Evolutionary conservation across 2,113 vertebrate genomes (phyloP), one percentile per base, ranked within the genome.

Genomic region (Brachirus orientalis): DNA sequence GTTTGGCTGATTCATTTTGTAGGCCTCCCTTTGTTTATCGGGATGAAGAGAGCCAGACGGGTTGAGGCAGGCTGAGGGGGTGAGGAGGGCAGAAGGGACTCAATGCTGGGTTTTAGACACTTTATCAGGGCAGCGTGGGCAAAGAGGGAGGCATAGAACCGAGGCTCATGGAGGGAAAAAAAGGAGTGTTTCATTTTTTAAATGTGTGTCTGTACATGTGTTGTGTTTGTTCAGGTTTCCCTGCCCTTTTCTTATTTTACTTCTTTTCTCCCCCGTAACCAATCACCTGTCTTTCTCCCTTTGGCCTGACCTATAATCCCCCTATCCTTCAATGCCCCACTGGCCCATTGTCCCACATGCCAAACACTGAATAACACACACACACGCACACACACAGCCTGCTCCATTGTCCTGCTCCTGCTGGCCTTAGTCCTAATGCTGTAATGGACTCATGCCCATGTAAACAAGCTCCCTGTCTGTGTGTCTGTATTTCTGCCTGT

Each of bases 1-100:
- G 84, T 89, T 87, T 80, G 80, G 74, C 56, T 17, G 50, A 82
- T 81, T 86, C n/a, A n/a, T n/a, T n/a, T 84, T 79, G 76, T 73
- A 37, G 56, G 40, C 63, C 63, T 75, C 78, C 69, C 75, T 87
- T 88, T 90, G 86, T 88, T 78, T 75, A 43, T 68, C 53, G 33
- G 67, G 61, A 59, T 65, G 72, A 73, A 69, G 75, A 74, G 63
- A 13, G 41, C 13, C 45, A 37, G 65, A 17, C 22, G 61, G 60
- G 72, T 37, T 10, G 52, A 60, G 51, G 33, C 2, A 17, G 8
- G 45, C 67, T 51, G 17, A 1, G 45, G 45, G 9, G 45, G 20
- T 33, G 28, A 35, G 51, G 70, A 48, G 46, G 48, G 48, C 40
- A 4, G 40, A 43, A 10, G 52, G 53, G 41, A 36, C 60, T 67